Evolutionary conservation across 2,797 vertebrate species (phyloP).

Genomic region (Parambassis ranga): DNA sequence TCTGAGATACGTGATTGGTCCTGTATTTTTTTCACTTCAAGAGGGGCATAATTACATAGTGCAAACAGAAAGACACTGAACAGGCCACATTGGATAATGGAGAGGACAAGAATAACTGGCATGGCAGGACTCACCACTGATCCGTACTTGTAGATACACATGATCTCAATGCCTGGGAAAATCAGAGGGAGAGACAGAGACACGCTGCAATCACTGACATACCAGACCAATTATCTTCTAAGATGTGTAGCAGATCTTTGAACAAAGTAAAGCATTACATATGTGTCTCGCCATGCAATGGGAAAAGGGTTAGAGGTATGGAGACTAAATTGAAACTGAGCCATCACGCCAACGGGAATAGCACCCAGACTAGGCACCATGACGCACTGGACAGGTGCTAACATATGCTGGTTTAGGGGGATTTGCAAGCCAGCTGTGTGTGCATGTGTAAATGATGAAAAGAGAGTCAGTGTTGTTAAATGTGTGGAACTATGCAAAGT

Average conservation of each 20-base stretch:
- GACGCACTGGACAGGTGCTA: constrained; percentile 56
- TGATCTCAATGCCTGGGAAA: constrained; percentile 94
- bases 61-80: constrained; percentile 48
- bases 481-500: constrained; percentile 24
- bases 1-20: constrained; percentile 34
- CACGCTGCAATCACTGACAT: constrained; percentile 71
- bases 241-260: constrained; percentile 63
- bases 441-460: constrained; percentile 16
- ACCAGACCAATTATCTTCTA: constrained; percentile 71
- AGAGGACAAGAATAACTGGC: constrained; percentile 48
- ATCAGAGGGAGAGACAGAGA: constrained; percentile 53
- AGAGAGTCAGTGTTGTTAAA: constrained; percentile 22
- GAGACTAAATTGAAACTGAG: constrained; percentile 44
- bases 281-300: constrained; percentile 60
- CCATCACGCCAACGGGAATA: constrained; percentile 45
- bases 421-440: constrained; percentile 28
- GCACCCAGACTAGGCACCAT: constrained; percentile 38
- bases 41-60: constrained; percentile 62
- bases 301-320: constrained; percentile 44
- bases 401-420: constrained; percentile 40
- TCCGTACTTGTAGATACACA: constrained; percentile 98
- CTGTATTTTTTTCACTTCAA: constrained; percentile 45
- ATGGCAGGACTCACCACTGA: constrained; percentile 87
- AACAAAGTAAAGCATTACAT: constrained; percentile 72
- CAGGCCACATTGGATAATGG: constrained; percentile 44